Evolutionary conservation across 1,140 invertebrate genomes (phyloP), one percentile per base, ranked within the genome.

Genomic region (Leucophenga varia): DNA sequence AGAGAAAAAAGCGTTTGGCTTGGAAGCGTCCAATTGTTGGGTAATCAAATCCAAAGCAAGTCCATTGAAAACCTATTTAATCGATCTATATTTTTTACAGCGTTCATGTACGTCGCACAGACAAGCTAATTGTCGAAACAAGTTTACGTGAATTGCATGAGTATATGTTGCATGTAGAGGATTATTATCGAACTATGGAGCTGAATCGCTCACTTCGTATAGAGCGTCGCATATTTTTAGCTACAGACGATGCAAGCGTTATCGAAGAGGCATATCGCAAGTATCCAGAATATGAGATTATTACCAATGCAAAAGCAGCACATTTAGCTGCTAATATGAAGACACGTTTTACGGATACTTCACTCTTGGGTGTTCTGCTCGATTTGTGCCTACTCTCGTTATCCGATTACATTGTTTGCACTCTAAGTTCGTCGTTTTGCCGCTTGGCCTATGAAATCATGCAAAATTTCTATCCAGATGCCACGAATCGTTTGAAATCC

Each of bases 51-150:
- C n/a, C n/a, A n/a, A n/a, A n/a, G n/a, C n/a, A n/a, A n/a, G n/a
- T n/a, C n/a, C n/a, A n/a, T n/a, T n/a, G n/a, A n/a, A n/a, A n/a
- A n/a, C n/a, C n/a, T n/a, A n/a, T n/a, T n/a, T n/a, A n/a, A n/a
- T n/a, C n/a, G n/a, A n/a, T n/a, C n/a, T n/a, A n/a, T n/a, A n/a
- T n/a, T n/a, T n/a, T n/a, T 76, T 79, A 14, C 75, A 93, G 92
- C 2, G 82, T 98, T 37, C 96, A 98, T 76, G 87, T 98, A n/a
- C 78, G 96, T 34, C 80, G 96, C 47, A 98, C 96, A 0, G 96
- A 98, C 75, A 98, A 98, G 84, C 89, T 98, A 10, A 94, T 93
- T 6, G 95, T 93, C 3, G 95, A 98, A 79, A 95, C 96, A 5
- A 88, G 92, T 7, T 97, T 88, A 76, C 96, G 98, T 76, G 78